phyloP scores from a whole-genome alignment of 1,140 invertebrate genomes.

The Venustaconcha ellipsiformis region DNA sequence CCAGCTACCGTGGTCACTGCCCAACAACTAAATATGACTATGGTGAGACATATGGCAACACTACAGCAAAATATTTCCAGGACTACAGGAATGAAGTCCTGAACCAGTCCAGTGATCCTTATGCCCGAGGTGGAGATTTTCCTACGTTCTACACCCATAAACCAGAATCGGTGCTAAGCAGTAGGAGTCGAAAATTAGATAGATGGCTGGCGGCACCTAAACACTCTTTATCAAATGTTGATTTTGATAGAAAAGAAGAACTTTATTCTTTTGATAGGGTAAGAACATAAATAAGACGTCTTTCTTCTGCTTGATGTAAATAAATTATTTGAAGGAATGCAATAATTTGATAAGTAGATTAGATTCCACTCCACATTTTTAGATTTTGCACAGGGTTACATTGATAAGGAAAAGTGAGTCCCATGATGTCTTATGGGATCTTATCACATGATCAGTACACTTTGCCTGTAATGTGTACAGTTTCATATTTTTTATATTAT shows the following conservation, averaged over 20 bases:
- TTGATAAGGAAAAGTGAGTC: too few relatives aligned
- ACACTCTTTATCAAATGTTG: slow-evolving; percentile 64
- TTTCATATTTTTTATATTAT: too few relatives aligned
- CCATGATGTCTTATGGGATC: too few relatives aligned
- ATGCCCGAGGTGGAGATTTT: slow-evolving; percentile 64
- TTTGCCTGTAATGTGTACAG: too few relatives aligned
- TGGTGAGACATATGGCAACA: slow-evolving; percentile 70
- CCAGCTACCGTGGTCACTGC: slow-evolving; percentile 68
- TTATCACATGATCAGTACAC: too few relatives aligned
- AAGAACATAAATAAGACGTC: slow-evolving; percentile 2
- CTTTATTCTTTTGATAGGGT: slow-evolving; percentile 61
- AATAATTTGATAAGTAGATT: too few relatives aligned
- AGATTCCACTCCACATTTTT: too few relatives aligned
- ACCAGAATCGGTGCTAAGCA: slow-evolving; percentile 65
- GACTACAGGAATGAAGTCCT: slow-evolving; percentile 66
- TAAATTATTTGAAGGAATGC: too few relatives aligned
- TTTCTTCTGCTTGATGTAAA: too few relatives aligned
- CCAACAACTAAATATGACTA: slow-evolving; percentile 69
- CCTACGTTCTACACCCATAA: slow-evolving; percentile 68
- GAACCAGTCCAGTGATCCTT: slow-evolving; percentile 62
- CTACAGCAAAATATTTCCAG: slow-evolving; percentile 69
- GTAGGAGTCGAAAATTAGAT: slow-evolving; percentile 59
- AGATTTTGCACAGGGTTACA: too few relatives aligned
- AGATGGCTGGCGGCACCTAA: slow-evolving; percentile 62
- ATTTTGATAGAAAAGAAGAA: slow-evolving; percentile 66